Evolutionary conservation across 2,888 invertebrate genomes (phyloP).

Genomic region (Trichacis sp.): DNA sequence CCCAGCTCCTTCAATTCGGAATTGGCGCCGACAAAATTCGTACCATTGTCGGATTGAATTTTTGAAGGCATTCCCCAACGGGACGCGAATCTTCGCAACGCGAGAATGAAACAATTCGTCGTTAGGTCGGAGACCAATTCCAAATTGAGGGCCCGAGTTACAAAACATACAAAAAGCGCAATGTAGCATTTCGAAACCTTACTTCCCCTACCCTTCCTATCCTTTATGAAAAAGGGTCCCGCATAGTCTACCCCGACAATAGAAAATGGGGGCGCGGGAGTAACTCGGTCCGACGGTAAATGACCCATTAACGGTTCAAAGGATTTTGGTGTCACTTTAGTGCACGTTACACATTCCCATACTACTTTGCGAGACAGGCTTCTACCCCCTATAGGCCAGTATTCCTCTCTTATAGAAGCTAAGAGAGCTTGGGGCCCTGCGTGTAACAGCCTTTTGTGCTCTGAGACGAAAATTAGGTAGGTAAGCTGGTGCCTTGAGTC

Average conservation of each 20-base stretch:
- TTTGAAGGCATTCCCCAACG: constrained; percentile 10
- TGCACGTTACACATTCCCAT: constrained; percentile 40
- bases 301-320: constrained; percentile 48
- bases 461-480: constrained; percentile 12
- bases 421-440: constrained; percentile 18
- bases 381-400: constrained; percentile 25
- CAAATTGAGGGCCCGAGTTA: neutral
- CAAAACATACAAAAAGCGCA: constrained; percentile 12
- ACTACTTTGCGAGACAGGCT: constrained; percentile 8
- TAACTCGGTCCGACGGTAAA: neutral
- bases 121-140: constrained; percentile 12
- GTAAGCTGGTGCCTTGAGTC: constrained; percentile 7
- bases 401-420: constrained; percentile 10
- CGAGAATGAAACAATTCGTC: constrained; percentile 3
- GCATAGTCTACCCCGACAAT: constrained; percentile 9
- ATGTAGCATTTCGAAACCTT: constrained; percentile 10
- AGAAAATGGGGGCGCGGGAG: constrained; percentile 5
- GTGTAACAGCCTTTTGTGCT: constrained; percentile 18
- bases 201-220: constrained; percentile 3
- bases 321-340: constrained; percentile 25
- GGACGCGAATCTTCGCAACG: constrained; percentile 6
- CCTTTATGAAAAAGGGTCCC: constrained; percentile 8
- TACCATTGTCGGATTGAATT: constrained; percentile 14
- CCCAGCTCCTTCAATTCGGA: constrained; percentile 10
- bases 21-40: constrained; percentile 10